These are phyloP conservation scores for Danionella cerebrum DNA, from an alignment of 2,113 vertebrate genomes.

Conservation along the genomic window DNA sequence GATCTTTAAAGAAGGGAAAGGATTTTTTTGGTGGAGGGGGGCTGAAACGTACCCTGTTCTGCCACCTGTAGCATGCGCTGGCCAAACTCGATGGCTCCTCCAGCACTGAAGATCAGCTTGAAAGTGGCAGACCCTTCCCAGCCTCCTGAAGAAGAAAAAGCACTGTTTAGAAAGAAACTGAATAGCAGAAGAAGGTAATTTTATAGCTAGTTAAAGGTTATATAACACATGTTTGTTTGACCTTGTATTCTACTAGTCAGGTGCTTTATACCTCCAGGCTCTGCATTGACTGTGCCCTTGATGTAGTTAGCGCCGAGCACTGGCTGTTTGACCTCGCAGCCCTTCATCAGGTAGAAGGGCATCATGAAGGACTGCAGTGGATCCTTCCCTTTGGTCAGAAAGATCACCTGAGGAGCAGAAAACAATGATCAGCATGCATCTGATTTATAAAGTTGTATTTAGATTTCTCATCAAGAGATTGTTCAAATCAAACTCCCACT, in stretches of 20 bases:
- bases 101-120: constrained; percentile 80
- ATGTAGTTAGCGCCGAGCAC: constrained; percentile 95
- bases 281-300: constrained; percentile 80
- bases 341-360: constrained; percentile 95
- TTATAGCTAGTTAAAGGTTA: too few species aligned
- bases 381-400: constrained; percentile 84
- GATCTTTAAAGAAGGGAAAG: too few species aligned
- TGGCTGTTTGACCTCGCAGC: constrained; percentile 93
- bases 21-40: background rate
- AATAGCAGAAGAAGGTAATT: too few species aligned
- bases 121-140: constrained; percentile 86
- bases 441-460: too few species aligned
- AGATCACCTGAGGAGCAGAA: constrained; percentile 74
- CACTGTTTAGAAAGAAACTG: too few species aligned
- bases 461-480: too few species aligned
- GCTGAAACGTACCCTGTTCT: constrained; percentile 74
- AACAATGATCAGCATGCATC: background rate
- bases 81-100: constrained; percentile 95
- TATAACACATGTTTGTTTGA: too few species aligned
- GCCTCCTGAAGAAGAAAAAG: constrained; percentile 66
- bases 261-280: constrained; percentile 73
- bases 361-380: constrained; percentile 91
- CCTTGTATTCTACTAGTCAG: too few species aligned
- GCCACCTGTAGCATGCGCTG: constrained; percentile 91
- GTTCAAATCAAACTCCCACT: too few species aligned